phyloP scores from a whole-genome alignment of 2,113 vertebrate genomes.

The Nothoprocta pentlandii region DNA sequence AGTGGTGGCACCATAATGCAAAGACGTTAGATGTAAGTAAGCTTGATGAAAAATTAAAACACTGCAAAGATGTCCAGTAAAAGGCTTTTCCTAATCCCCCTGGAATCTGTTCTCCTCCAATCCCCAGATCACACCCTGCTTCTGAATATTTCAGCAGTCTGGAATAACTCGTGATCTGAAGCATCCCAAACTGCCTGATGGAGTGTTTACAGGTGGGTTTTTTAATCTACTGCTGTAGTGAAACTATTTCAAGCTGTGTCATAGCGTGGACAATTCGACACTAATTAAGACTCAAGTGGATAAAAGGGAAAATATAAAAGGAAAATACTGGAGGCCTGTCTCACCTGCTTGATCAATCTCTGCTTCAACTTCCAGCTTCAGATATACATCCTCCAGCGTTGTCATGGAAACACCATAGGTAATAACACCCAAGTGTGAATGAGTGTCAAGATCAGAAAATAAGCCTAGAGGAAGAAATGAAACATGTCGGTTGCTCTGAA shows the following conservation, averaged over 20 bases:
- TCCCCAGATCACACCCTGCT: rapidly evolving
- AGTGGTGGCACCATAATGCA: background rate
- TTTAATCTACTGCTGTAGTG: background rate
- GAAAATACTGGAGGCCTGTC: background rate
- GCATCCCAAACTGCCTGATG: background rate
- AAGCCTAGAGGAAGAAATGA: conserved; percentile 77
- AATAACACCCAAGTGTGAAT: conserved; percentile 86
- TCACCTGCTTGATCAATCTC: conserved; percentile 95
- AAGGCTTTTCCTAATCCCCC: background rate
- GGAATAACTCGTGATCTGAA: rapidly evolving
- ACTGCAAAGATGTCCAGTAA: background rate
- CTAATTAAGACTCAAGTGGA: rapidly evolving
- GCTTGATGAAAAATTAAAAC: background rate
- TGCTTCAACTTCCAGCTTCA: conserved; percentile 92
- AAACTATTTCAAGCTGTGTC: background rate
- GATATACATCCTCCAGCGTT: conserved; percentile 95
- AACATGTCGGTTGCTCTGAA: background rate
- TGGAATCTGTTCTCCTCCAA: background rate
- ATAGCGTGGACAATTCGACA: rapidly evolving
- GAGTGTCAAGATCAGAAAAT: conserved; percentile 91
- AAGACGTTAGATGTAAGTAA: background rate
- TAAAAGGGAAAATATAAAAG: background rate
- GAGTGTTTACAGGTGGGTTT: rapidly evolving
- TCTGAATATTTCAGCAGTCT: background rate
- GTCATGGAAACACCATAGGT: conserved; percentile 98